phyloP scores from a whole-genome alignment of 2,888 invertebrate genomes.

The Epinotia brunnichana region DNA sequence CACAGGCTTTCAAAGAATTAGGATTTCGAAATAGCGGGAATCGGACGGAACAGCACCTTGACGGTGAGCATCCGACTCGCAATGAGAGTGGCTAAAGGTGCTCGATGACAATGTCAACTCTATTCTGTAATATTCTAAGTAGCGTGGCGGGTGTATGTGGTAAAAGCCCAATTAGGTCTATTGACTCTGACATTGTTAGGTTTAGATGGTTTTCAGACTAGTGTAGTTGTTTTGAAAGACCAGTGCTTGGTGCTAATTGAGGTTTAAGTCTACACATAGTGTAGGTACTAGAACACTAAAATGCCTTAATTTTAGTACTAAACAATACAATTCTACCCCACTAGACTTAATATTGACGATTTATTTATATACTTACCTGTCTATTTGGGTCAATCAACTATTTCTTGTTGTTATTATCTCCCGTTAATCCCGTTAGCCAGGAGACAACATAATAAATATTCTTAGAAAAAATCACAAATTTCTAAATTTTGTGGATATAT shows the following conservation, averaged over 20 bases:
- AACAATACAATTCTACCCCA: too few relatives aligned
- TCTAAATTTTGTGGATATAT: too few relatives aligned
- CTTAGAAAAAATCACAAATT: too few relatives aligned
- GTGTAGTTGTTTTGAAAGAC: background rate
- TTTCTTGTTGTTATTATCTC: too few relatives aligned
- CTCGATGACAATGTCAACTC: background rate
- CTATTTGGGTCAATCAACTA: too few relatives aligned
- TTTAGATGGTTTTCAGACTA: too few relatives aligned
- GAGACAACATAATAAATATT: too few relatives aligned
- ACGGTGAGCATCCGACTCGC: background rate
- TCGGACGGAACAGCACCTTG: background rate
- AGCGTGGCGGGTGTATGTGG: background rate
- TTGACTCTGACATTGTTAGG: background rate
- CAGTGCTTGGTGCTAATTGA: background rate
- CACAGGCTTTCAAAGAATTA: background rate
- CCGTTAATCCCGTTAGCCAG: too few relatives aligned
- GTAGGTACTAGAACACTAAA: too few relatives aligned
- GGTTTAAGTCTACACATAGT: background rate
- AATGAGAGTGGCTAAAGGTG: background rate
- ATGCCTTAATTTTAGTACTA: too few relatives aligned
- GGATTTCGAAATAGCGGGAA: background rate
- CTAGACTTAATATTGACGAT: too few relatives aligned
- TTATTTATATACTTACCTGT: too few relatives aligned
- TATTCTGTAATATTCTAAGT: background rate
- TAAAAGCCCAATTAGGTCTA: background rate